Evolutionary conservation across 2,888 invertebrate species (phyloP), one percentile per base, ranked within the genome.

Genomic region (Epicampocera succincta): DNA sequence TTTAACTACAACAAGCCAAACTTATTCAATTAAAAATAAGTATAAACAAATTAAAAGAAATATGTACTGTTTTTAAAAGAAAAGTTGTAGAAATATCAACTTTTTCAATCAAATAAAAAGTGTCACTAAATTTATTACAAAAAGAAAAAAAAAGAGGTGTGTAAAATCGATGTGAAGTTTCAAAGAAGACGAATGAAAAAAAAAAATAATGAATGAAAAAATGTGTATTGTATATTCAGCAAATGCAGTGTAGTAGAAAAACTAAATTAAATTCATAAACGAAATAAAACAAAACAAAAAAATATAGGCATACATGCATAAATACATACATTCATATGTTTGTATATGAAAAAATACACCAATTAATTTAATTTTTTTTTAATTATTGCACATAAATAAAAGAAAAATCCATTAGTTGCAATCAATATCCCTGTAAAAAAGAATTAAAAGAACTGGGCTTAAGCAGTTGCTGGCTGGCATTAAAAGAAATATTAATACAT

Each of bases 141-240:
- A 15, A 46, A 46, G 17, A 9, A 46, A 46, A 56, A 74, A 69
- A 80, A 80, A 80, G 60, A 78, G 74, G 74, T 74, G 79, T 74
- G 79, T 80, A 80, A 80, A 80, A 80, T 74, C 74, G 80, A 80
- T 74, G 74, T 69, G 25, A 80, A 80, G 46, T 63, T 74, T 11
- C 6, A 61, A 79, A 74, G 63, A 56, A 74, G 46, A 69, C 44
- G 19, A 58, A 40, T 12, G 33, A 33, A 15, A 19, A 60, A 60
- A 66, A 78, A 65, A 68, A 73, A 9, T 21, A 44, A 73, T 65
- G 72, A 74, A 80, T 79, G 79, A 63, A 72, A 65, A 78, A 63
- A 46, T 54, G 66, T 56, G 54, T 63, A 74, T 80, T 75, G 58
- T 54, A 52, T 76, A 76, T 52, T 58, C 44, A 50, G 29, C 42